Evolutionary conservation across 1,140 invertebrate genomes (phyloP).

Genomic region (Chrysopa pallens): DNA sequence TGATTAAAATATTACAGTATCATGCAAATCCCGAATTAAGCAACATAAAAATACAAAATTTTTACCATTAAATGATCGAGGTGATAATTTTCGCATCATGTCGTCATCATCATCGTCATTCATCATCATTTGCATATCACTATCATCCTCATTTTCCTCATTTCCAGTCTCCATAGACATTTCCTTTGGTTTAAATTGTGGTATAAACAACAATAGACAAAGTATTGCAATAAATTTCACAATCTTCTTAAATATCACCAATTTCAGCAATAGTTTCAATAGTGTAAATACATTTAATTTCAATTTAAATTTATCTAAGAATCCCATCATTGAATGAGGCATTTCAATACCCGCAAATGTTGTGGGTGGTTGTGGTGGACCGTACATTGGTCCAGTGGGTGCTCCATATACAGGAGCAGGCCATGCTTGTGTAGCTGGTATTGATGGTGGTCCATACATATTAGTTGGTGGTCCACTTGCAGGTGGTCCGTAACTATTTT

Average conservation of each 20-base stretch:
- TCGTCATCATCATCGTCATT: not conserved
- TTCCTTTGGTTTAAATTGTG: constrained; percentile 32
- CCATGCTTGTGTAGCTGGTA: constrained; percentile 14
- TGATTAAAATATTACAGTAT: no score
- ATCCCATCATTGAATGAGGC: constrained; percentile 31
- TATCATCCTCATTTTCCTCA: not conserved
- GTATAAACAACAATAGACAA: constrained; percentile 52
- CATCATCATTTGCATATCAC: not conserved
- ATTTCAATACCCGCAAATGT: constrained; percentile 18
- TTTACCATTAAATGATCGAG: not conserved
- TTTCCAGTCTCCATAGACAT: not conserved
- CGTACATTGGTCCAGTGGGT: constrained; percentile 23
- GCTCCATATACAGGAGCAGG: constrained; percentile 23
- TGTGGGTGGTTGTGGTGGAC: constrained; percentile 17
- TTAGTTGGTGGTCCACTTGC: not conserved
- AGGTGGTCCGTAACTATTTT: constrained; percentile 19
- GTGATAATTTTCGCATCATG: not conserved
- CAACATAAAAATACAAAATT: no score
- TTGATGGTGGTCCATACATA: constrained; percentile 7
- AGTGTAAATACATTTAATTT: constrained; percentile 51
- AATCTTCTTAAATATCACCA: constrained; percentile 58
- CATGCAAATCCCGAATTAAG: no score
- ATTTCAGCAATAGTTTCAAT: constrained; percentile 50
- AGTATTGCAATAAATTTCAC: constrained; percentile 56
- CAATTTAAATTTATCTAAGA: constrained; percentile 36